These are phyloP conservation scores for Nothocercus nigrocapillus DNA, from an alignment of 2,113 vertebrate genomes.

Conservation along the genomic window DNA sequence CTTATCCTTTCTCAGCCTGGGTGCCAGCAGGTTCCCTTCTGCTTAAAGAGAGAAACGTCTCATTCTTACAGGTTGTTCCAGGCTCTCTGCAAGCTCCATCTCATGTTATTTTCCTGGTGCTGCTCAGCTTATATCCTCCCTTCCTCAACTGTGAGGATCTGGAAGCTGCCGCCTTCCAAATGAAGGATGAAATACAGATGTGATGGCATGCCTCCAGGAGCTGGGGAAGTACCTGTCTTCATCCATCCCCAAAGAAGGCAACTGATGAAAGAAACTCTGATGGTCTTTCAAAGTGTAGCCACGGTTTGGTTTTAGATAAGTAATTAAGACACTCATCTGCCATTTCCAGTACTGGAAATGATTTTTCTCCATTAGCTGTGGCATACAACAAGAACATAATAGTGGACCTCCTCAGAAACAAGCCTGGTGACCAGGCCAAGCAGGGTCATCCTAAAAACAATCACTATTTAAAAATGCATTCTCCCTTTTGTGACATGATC, in stretches of 20 bases:
- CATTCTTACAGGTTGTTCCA: not conserved
- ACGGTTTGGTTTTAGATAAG: not conserved
- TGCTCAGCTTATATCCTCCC: not conserved
- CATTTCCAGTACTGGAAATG: slow-evolving; percentile 27
- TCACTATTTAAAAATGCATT: not conserved
- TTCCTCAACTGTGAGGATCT: not conserved
- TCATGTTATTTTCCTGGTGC: not conserved
- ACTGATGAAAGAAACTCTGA: not conserved
- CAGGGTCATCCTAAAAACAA: not conserved
- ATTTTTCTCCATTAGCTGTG: not conserved
- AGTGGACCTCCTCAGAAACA: not conserved
- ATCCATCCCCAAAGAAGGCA: not conserved
- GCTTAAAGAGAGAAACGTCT: not conserved
- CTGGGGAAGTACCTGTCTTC: not conserved
- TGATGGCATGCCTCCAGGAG: not conserved
- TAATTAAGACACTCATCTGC: slow-evolving; percentile 6
- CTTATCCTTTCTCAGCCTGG: not conserved
- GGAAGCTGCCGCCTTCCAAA: not conserved
- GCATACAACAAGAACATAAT: not conserved
- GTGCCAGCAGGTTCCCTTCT: not conserved
- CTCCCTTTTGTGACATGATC: not conserved
- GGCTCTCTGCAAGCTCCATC: not conserved
- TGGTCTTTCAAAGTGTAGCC: not conserved
- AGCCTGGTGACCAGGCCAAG: slow-evolving; percentile 28
- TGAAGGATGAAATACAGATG: not conserved